A percentile compares a stretch with the other conserved stretches of the same genome.
Conservation (phyloP, 2,888 invertebrate species). For the Drosophila quasianomalipes region DNA sequence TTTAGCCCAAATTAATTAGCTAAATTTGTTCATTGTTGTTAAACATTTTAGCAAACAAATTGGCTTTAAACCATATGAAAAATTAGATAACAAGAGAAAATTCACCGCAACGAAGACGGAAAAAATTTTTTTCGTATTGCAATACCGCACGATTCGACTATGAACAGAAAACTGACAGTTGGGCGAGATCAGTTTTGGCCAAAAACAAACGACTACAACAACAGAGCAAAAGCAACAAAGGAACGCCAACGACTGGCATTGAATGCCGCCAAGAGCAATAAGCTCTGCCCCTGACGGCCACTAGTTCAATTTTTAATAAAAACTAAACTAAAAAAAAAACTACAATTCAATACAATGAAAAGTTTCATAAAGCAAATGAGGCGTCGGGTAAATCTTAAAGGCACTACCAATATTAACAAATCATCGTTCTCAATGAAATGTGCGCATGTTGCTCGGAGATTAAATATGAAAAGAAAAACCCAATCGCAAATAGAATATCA, state of each 20-base stretch:
- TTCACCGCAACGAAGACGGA: slow-evolving; percentile 48
- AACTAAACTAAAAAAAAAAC: slow-evolving; percentile 54
- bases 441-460: slow-evolving; percentile 54
- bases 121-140: slow-evolving; percentile 43
- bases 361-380: slow-evolving; percentile 63
- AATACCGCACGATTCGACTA: slow-evolving; percentile 77
- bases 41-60: slow-evolving; percentile 26
- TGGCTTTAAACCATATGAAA: slow-evolving; percentile 47
- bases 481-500: neutral
- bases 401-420: slow-evolving; percentile 72
- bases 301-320: slow-evolving; percentile 71
- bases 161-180: slow-evolving; percentile 81
- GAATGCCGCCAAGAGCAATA: slow-evolving; percentile 80
- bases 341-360: slow-evolving; percentile 40
- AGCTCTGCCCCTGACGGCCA: slow-evolving; percentile 65
- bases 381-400: slow-evolving; percentile 58
- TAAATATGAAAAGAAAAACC: slow-evolving; percentile 62
- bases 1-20: slow-evolving; percentile 21
- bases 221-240: slow-evolving; percentile 56
- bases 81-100: slow-evolving; percentile 64
- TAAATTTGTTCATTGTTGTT: slow-evolving; percentile 33
- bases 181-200: slow-evolving; percentile 83
- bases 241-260: slow-evolving; percentile 73
- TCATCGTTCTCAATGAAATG: slow-evolving; percentile 78
- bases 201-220: slow-evolving; percentile 74